phyloP scores from a whole-genome alignment of 2,797 vertebrate species.

The Telmatherina bonti region DNA sequence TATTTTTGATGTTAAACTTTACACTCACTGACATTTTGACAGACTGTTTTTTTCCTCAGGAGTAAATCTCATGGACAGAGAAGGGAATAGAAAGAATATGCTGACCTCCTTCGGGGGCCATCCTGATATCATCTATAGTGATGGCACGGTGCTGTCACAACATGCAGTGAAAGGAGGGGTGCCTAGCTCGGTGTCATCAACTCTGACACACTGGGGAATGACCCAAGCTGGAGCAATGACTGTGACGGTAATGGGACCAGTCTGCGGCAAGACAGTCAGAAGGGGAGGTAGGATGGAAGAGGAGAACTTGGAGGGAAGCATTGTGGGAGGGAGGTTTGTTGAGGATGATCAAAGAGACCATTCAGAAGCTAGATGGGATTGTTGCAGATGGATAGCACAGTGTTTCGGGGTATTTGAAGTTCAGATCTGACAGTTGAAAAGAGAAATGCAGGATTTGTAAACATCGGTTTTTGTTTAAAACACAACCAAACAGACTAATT shows the following conservation, averaged over 20 bases:
- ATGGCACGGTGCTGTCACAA: conserved; percentile 68
- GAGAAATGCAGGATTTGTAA: conserved; percentile 10
- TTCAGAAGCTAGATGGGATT: conserved; percentile 30
- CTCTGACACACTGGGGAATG: conserved; percentile 57
- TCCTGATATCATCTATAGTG: conserved; percentile 65
- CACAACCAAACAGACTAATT: background rate
- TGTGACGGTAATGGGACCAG: conserved; percentile 66
- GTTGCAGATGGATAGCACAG: conserved; percentile 27
- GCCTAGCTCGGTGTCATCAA: conserved; percentile 55
- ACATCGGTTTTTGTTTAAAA: conserved; percentile 2
- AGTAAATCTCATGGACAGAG: conserved; percentile 30
- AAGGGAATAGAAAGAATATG: conserved; percentile 27
- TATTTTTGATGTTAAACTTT: background rate
- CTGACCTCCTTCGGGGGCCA: conserved; percentile 58
- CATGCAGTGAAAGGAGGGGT: conserved; percentile 14
- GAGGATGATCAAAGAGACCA: conserved; percentile 47
- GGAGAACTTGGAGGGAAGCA: conserved; percentile 23
- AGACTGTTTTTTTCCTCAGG: conserved; percentile 8
- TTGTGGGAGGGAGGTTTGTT: conserved; percentile 29
- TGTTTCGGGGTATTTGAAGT: conserved; percentile 31
- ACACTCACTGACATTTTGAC: conserved; percentile 10
- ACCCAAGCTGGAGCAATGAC: conserved; percentile 58
- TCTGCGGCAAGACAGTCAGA: conserved; percentile 35
- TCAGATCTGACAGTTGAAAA: conserved; percentile 30
- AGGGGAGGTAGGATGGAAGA: conserved; percentile 8